These are phyloP conservation scores for Etia nguti DNA, from an alignment of 2,113 vertebrate genomes.

Conservation along the genomic window DNA sequence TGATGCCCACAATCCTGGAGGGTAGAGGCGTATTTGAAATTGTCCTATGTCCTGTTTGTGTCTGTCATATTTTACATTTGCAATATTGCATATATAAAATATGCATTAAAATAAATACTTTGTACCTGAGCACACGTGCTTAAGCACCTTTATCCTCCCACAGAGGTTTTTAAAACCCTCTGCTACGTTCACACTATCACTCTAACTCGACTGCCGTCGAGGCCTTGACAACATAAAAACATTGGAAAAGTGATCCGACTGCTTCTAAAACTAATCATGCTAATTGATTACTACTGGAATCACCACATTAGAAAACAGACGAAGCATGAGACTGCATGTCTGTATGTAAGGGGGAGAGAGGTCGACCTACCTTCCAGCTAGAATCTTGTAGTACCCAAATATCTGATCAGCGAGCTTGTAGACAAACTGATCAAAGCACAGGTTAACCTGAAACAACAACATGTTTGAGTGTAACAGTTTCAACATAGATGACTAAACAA, in stretches of 20 bases:
- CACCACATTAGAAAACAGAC: neutral
- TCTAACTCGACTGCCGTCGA: neutral
- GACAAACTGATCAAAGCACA: conserved; percentile 99
- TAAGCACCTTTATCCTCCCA: neutral
- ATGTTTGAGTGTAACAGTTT: neutral
- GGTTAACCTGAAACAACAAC: conserved; percentile 80
- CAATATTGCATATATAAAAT: neutral
- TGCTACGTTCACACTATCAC: neutral
- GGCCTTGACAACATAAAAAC: neutral
- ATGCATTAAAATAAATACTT: neutral
- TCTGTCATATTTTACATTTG: neutral
- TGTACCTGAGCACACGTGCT: neutral
- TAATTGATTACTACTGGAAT: neutral
- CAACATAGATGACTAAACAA: neutral
- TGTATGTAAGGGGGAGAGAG: neutral
- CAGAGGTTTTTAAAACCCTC: neutral
- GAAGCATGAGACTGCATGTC: neutral
- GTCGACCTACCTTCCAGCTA: conserved; percentile 91
- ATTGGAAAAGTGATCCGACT: neutral
- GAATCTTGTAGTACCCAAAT: conserved; percentile 98
- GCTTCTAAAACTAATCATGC: neutral
- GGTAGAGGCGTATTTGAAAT: neutral
- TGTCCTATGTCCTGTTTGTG: neutral
- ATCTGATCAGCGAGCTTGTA: conserved; percentile 99
- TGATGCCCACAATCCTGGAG: neutral